Evolutionary conservation across 2,113 vertebrate genomes (phyloP), one percentile per base, ranked within the genome.

Genomic region (Atractosteus spatula): DNA sequence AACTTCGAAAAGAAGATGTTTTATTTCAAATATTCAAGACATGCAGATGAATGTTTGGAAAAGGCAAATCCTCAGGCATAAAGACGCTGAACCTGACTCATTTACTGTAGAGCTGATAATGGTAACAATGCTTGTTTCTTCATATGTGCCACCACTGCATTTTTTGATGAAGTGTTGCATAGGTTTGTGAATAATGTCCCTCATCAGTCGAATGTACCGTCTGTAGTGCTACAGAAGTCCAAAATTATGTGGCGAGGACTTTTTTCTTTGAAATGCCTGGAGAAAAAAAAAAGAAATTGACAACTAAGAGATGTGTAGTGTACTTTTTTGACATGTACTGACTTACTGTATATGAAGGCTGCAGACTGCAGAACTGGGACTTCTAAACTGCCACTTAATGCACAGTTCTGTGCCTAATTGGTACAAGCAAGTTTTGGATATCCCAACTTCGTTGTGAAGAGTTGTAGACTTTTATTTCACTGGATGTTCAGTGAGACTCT

Each of bases 241-340:
- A 51, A 68, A 68, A 63, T 44, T 44, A 55, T 55, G 66, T 55
- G 66, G 66, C 66, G n/a, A 41, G 13, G 66, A 55, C 47, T 51
- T 68, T 29, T 67, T 68, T 55, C 11, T 66, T 10, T 68, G 17
- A 41, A 55, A 68, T 68, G 66, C 51, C 7, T 55, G 78, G 79
- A 76, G 63, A 78, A 78, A 73, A 73, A 73, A 78, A 82, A 77
- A 59, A 69, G 69, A 59, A n/a, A 59, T 59, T 13, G 12, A 59
- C 11, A 59, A n/a, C 56, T 14, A 59, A 59, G 10, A 51, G 5
- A 51, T 51, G 5, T 51, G 47, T 10, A 51, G 5, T 62, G 59
- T 62, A 62, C 7, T 13, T 62, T 29, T 16, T 62, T 62, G 59
- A 29, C 13, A 11, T 16, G 14, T 14, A 29, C 59, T 62, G 59